Percentiles rank a stretch among this genome's conserved stretches.
Evolutionary conservation across 1,140 invertebrate genomes (phyloP).

Genomic region (Helicoverpa armigera): DNA sequence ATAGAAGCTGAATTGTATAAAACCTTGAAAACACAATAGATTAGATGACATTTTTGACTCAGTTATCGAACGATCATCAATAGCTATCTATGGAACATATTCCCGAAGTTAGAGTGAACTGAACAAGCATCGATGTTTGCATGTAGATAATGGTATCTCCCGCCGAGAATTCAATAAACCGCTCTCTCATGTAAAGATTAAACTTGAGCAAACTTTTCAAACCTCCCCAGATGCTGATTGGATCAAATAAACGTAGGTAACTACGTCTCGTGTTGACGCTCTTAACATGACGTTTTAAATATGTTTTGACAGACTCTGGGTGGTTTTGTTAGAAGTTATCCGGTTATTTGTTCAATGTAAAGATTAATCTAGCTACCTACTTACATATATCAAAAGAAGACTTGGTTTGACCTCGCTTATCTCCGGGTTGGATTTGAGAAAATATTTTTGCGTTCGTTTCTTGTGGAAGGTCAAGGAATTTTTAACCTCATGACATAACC

Average conservation of each 20-base stretch:
- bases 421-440: too few species aligned
- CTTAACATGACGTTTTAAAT: background rate
- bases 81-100: background rate
- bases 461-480: too few species aligned
- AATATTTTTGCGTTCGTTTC: too few species aligned
- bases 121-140: background rate
- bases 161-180: background rate
- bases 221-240: constrained; percentile 2
- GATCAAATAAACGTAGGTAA: background rate
- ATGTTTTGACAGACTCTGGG: background rate
- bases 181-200: background rate
- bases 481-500: too few species aligned
- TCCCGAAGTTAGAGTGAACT: background rate
- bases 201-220: background rate
- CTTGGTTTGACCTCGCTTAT: too few species aligned
- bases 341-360: too few species aligned
- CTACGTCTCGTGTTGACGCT: background rate
- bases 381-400: too few species aligned
- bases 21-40: too few species aligned
- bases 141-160: background rate
- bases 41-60: too few species aligned
- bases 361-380: too few species aligned
- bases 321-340: background rate
- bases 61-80: too few species aligned
- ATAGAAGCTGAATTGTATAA: too few species aligned